phyloP scores from a whole-genome alignment of 2,888 invertebrate genomes.

The Serrognathus titanus region DNA sequence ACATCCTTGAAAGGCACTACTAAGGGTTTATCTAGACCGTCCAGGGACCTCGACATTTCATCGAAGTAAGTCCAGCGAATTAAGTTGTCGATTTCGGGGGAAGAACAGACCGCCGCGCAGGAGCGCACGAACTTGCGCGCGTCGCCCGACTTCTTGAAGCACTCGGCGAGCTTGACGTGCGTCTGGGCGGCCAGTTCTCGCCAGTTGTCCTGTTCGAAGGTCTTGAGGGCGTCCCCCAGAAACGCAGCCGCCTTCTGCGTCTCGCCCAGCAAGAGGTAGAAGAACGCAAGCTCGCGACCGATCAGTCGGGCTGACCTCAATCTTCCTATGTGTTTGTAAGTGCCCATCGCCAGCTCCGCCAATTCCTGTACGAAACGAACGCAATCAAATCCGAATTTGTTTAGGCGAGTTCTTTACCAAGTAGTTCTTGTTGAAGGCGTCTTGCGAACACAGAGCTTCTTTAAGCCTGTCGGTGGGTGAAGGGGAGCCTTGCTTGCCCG shows the following conservation, averaged over 20 bases:
- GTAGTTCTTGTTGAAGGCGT: conserved; percentile 85
- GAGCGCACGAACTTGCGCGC: conserved; percentile 58
- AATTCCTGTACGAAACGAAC: no score
- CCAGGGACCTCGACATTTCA: conserved; percentile 66
- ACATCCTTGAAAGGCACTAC: conserved; percentile 50
- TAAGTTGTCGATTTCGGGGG: conserved; percentile 69
- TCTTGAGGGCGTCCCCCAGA: conserved; percentile 79
- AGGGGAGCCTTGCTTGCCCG: conserved; percentile 53
- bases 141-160: conserved; percentile 78
- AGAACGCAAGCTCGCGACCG: conserved; percentile 84
- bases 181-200: conserved; percentile 76
- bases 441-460: conserved; percentile 85
- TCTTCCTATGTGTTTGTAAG: conserved; percentile 86
- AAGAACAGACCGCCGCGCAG: conserved; percentile 76
- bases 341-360: conserved; percentile 92
- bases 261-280: conserved; percentile 83
- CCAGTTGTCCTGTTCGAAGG: conserved; percentile 88
- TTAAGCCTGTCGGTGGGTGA: conserved; percentile 80
- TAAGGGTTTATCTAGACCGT: conserved; percentile 38
- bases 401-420: conserved; percentile 50
- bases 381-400: no score
- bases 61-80: conserved; percentile 64
- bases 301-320: conserved; percentile 82
- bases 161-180: conserved; percentile 77
- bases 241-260: conserved; percentile 88